Base-by-base conservation (phyloP, 2,888 invertebrate species). In the Drosophila subsilvestris region DNA sequence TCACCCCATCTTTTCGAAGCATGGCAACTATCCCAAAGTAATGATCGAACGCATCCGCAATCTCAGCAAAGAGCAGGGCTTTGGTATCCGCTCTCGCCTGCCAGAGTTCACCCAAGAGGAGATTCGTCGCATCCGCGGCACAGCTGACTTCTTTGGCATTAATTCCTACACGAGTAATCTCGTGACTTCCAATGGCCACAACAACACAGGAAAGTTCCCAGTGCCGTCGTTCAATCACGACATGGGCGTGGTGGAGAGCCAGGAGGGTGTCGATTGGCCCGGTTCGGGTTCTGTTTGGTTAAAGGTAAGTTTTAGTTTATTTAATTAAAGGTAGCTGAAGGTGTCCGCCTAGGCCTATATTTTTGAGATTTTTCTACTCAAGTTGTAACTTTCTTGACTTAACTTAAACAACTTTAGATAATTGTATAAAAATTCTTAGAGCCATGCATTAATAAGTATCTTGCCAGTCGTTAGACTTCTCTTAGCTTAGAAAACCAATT, bases 61-160 rank as follows among this genome's bases (percentile, higher is more conserved):
- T 1, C 93, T 94, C 32, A 96, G 95, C 66, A 91, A 89, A 53
- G 90, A 91, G 14, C 94, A 95, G 89, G 94, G 94, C 9, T 95
- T 93, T 76, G 82, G 82, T 0, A 85, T 91, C 0, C 91, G 93
- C 18, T 95, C 95, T 0, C 93, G 95, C 10, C 92, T 96, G 2
- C 95, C 95, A 0, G 86, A 84, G 63, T 95, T 95, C 83, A 94
- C 94, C 0, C 45, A 84, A 0, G 92, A 94, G 22, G 95, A 96
- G 92, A 92, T 95, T 9, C 88, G 91, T 10, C 92, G 93, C 59
- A 93, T 96, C 22, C 92, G 90, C 42, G 94, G 94, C 7, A 94
- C 95, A 0, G 93, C 93, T 1, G 96, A 97, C 88, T 96, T 95
- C 91, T 93, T 96, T 56, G 96, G 96, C 0, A 89, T 96, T 18